Base-by-base conservation (phyloP, 2,113 vertebrate species). In the Mastomys coucha region DNA sequence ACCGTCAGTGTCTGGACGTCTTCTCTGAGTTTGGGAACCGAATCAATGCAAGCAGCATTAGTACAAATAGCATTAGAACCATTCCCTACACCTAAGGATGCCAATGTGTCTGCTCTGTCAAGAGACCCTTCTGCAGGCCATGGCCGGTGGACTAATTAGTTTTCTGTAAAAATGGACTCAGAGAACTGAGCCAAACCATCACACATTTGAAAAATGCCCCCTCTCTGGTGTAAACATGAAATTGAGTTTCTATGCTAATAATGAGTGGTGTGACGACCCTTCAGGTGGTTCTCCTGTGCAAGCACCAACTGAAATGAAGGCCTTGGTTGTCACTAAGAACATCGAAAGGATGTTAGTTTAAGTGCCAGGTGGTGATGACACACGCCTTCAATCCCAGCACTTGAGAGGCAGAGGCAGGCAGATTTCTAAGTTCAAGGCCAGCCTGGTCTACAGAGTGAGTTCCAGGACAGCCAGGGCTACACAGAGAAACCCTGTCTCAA, bases 181-280 rank as follows among this genome's bases (percentile, higher is more conserved):
- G 20, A 14, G 24, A 11, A 2, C 33, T 45, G 77, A 89, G 60
- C 13, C 88, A 91, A 92, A 78, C 51, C 87, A 76, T 70, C 12
- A 60, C 31, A 5, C 81, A 20, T 70, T 90, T 93, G 91, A 94
- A 53, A 53, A 53, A 94, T 91, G 45, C 88, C n/a, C 28, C 93
- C 14, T 88, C 72, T 51, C 56, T 92, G 19, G 8, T 92, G 77
- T 85, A 92, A 88, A 73, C 28, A 17, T 73, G 58, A 45, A 75
- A 97, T 90, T 95, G 93, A 97, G 92, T 95, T 90, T 80, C 49
- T 77, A 91, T 95, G 70, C 84, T 96, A 95, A 93, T 97, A 70
- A 82, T 58, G 19, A 81, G 53, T 33, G 85, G 70, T 77, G 91
- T 93, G 94, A 97, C 51, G 75, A 76, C 51, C n/a, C 16, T 95